Conservation (phyloP, 2,797 vertebrate species). For the Natrix natrix region DNA sequence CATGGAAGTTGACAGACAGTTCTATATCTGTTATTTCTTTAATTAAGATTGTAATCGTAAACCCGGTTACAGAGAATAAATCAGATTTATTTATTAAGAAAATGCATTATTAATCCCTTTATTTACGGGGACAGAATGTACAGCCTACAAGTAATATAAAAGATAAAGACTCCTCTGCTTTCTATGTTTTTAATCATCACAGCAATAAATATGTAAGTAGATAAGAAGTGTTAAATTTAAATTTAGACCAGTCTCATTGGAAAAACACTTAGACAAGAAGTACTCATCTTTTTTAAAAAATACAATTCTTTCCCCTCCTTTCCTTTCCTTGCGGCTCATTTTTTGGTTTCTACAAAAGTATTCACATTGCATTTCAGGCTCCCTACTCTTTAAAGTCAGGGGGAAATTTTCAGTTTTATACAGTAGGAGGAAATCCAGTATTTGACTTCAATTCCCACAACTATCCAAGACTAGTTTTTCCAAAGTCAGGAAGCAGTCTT, state of each 20-base stretch:
- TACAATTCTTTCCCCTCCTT: background rate
- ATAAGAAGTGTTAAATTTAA: background rate
- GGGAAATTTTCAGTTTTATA: background rate
- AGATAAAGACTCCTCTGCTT: background rate
- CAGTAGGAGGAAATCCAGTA: background rate
- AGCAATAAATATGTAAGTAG: background rate
- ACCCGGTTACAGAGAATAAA: background rate
- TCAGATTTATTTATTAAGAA: background rate
- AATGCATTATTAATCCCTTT: background rate
- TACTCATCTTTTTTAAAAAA: background rate
- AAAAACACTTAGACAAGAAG: background rate
- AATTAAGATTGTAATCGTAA: background rate
- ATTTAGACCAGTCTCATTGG: too few species aligned
- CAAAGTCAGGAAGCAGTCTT: background rate
- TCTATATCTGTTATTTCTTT: background rate
- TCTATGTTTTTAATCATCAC: background rate
- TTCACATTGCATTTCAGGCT: background rate
- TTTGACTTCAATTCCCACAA: background rate
- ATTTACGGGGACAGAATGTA: background rate
- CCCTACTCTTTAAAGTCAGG: background rate
- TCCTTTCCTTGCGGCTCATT: background rate
- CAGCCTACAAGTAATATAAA: background rate
- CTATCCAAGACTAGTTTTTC: background rate
- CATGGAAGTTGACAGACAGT: slow-evolving; percentile 23
- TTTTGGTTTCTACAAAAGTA: background rate